These are phyloP conservation scores for Lycodopsis pacificus DNA, from an alignment of 2,797 vertebrate genomes.

Conservation along the genomic window DNA sequence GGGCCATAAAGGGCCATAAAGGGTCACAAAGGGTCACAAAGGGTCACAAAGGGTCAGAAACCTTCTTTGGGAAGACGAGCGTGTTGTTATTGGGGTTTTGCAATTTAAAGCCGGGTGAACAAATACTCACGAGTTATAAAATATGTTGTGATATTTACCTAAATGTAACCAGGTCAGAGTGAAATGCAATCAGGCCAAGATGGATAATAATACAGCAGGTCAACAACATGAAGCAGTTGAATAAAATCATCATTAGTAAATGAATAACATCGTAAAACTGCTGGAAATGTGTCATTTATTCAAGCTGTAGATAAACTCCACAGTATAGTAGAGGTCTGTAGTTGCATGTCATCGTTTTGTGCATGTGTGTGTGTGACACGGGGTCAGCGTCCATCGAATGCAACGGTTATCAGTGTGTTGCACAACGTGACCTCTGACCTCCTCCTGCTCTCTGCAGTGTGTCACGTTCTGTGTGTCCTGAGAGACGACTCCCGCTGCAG, in stretches of 20 bases:
- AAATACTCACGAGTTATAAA: neutral
- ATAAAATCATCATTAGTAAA: neutral
- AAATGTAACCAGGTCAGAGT: neutral
- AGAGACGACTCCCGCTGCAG: neutral
- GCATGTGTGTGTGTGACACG: neutral
- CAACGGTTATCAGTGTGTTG: neutral
- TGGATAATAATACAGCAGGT: neutral
- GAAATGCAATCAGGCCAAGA: neutral
- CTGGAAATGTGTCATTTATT: neutral
- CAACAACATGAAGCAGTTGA: too few species aligned
- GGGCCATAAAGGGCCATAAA: too few species aligned
- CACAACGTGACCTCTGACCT: conserved; percentile 30
- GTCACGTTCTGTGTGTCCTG: neutral
- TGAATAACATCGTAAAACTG: neutral
- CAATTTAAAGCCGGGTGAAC: conserved; percentile 6
- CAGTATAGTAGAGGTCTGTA: neutral
- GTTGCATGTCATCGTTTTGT: neutral
- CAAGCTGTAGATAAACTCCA: neutral
- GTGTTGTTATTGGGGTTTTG: neutral
- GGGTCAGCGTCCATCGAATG: neutral
- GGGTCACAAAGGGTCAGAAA: neutral
- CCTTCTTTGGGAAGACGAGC: neutral
- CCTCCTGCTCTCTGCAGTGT: neutral
- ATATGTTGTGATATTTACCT: neutral
- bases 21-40: too few species aligned